phyloP scores from a whole-genome alignment of 2,888 invertebrate species.

The Ectropis crepuscularia region DNA sequence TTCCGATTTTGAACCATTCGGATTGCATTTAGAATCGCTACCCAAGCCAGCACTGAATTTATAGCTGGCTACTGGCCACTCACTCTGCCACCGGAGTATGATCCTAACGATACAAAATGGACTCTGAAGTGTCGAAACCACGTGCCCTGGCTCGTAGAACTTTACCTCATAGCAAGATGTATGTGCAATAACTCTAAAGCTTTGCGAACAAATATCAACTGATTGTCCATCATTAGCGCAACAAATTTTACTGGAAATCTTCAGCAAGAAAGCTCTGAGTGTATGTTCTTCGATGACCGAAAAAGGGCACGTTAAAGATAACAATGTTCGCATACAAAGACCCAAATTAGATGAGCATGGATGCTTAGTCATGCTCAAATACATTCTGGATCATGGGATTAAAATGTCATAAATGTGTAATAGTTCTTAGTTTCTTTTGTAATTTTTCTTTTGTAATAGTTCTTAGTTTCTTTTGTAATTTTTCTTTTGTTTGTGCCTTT shows the following conservation, averaged over 20 bases:
- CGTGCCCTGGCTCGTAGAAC: conserved; percentile 17
- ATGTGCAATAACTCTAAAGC: conserved; percentile 5
- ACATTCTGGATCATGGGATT: conserved; percentile 8
- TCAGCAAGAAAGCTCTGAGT: conserved; percentile 18
- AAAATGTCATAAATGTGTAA: too few relatives aligned
- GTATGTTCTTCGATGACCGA: conserved; percentile 11
- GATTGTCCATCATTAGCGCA: conserved; percentile 16
- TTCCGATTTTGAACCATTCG: too few relatives aligned
- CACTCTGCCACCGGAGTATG: conserved; percentile 27
- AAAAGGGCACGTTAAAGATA: neutral
- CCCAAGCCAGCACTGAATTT: too few relatives aligned
- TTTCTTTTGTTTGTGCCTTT: too few relatives aligned
- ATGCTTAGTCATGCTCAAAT: conserved; percentile 5
- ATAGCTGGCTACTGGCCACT: too few relatives aligned
- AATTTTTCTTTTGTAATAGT: too few relatives aligned
- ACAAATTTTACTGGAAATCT: conserved; percentile 15
- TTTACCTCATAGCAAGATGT: conserved; percentile 18
- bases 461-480: too few relatives aligned
- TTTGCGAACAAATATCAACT: conserved; percentile 10
- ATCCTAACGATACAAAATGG: conserved; percentile 33
- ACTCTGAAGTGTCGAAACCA: conserved; percentile 31
- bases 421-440: too few relatives aligned
- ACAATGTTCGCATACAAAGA: conserved; percentile 1
- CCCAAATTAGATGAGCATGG: conserved; percentile 17
- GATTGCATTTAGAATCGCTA: too few relatives aligned